A percentile compares a stretch with the other conserved stretches of the same genome.
Evolutionary conservation across 92 coral and sea anemone species (phyloP).

Genomic region (Epizoanthus ramosus): DNA sequence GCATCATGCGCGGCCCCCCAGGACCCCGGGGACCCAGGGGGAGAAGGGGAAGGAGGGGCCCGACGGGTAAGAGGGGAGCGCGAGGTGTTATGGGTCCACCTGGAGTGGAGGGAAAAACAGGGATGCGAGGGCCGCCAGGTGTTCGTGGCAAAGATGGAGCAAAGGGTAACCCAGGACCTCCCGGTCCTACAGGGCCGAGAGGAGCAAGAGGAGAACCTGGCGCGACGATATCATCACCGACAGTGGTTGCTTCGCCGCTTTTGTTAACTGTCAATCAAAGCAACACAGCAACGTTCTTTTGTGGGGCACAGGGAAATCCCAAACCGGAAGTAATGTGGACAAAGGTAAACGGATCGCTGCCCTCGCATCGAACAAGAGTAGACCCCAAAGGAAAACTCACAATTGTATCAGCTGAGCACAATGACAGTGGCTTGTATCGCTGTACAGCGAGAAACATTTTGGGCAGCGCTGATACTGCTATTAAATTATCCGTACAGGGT

Average conservation of each 20-base stretch:
- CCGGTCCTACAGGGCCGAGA: neutral
- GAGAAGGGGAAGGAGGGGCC: conserved; percentile 19
- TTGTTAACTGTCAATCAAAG: conserved; percentile 14
- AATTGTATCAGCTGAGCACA: neutral
- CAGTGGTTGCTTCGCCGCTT: conserved; percentile 2
- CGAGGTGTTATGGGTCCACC: conserved; percentile 7
- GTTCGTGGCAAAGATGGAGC: neutral
- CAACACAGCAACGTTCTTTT: neutral
- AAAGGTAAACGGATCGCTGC: conserved; percentile 24
- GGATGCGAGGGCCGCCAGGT: conserved; percentile 24
- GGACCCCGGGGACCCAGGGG: conserved; percentile 31
- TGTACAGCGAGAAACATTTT: conserved; percentile 5
- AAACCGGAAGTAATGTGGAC: conserved; percentile 27
- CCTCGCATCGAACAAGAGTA: neutral
- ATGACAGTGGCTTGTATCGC: neutral
- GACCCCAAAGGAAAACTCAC: conserved; percentile 10
- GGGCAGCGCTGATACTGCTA: neutral
- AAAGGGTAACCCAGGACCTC: conserved; percentile 11
- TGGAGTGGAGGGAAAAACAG: conserved; percentile 1
- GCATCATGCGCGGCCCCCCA: conserved; percentile 30
- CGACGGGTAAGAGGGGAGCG: neutral
- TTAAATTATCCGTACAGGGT: neutral
- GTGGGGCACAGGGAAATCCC: conserved; percentile 34
- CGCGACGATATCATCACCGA: conserved; percentile 20
- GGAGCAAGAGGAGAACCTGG: conserved; percentile 32